Conservation (phyloP, 2,888 invertebrate species). For the Quadriops clusia region DNA sequence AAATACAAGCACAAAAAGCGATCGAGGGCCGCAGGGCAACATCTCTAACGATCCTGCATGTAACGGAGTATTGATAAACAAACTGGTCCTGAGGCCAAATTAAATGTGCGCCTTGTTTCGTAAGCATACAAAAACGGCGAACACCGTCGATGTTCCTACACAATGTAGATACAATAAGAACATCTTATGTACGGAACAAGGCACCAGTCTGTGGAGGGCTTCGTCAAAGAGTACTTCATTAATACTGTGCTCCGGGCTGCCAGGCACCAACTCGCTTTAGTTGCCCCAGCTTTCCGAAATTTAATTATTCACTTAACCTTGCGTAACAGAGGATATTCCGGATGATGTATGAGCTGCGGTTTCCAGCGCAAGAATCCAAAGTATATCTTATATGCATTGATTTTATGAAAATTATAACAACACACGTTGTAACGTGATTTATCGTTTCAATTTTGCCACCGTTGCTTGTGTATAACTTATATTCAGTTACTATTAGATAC, state of each 20-base stretch:
- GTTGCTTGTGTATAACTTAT: no score
- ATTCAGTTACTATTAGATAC: no score
- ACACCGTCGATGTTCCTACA: conserved; percentile 28
- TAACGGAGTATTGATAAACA: conserved; percentile 30
- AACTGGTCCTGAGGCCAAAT: conserved; percentile 29
- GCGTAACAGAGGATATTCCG: conserved; percentile 5
- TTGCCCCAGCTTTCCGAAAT: conserved; percentile 10
- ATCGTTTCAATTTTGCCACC: no score
- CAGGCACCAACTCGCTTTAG: conserved; percentile 9
- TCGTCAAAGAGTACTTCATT: conserved; percentile 32
- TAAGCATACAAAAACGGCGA: conserved; percentile 27
- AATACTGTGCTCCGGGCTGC: conserved; percentile 28
- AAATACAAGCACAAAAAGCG: conserved; percentile 21
- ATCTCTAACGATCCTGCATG: conserved; percentile 29
- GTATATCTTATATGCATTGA: no score
- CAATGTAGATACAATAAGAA: conserved; percentile 32
- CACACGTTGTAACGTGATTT: no score
- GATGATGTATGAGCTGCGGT: neutral
- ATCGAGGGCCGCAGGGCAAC: conserved; percentile 20
- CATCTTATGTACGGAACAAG: conserved; percentile 29
- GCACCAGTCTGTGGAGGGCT: conserved; percentile 19
- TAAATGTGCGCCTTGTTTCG: conserved; percentile 29
- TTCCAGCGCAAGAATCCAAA: no score
- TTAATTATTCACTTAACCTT: conserved; percentile 11
- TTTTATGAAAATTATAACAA: no score